These are phyloP conservation scores for Polyodon spathula DNA, from an alignment of 2,113 vertebrate genomes.

Conservation along the genomic window DNA sequence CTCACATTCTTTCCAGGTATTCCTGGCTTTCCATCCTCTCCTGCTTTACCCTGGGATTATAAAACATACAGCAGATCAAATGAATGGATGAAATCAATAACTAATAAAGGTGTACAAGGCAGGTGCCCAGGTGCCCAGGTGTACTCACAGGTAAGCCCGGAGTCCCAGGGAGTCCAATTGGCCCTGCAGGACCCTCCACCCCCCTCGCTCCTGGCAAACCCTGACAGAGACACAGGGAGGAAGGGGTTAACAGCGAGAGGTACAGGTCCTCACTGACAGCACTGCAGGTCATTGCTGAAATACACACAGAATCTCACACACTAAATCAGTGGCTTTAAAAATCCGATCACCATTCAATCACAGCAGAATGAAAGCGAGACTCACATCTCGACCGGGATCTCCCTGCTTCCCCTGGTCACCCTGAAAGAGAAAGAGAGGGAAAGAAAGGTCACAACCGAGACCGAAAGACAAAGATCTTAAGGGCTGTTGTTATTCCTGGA, in stretches of 20 bases:
- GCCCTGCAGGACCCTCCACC: constrained; percentile 67
- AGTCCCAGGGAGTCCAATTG: constrained; percentile 56
- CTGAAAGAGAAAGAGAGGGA: constrained; percentile 41
- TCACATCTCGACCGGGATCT: constrained; percentile 88
- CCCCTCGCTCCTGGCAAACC: constrained; percentile 80
- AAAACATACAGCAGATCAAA: constrained; percentile 4
- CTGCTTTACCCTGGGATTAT: constrained; percentile 75
- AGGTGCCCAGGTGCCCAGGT: not conserved
- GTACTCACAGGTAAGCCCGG: constrained; percentile 66
- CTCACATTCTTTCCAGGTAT: constrained; percentile 75
- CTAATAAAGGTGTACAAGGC: not conserved
- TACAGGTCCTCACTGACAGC: not conserved
- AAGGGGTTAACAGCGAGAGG: not conserved
- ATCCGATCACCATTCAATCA: constrained; percentile 38
- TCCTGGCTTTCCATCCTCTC: constrained; percentile 82
- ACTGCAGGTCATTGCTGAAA: not conserved
- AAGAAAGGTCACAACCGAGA: not conserved
- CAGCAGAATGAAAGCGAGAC: constrained; percentile 32
- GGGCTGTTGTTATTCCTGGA: too few relatives aligned
- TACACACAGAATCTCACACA: constrained; percentile 4
- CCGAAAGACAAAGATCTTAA: too few relatives aligned
- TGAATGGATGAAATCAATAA: too few relatives aligned
- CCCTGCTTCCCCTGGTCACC: constrained; percentile 82
- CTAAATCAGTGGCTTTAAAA: constrained; percentile 8
- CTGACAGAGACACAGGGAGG: constrained; percentile 42